Evolutionary conservation across 1,140 invertebrate genomes (phyloP).

Genomic region (Pseudomyrmex sp.): DNA sequence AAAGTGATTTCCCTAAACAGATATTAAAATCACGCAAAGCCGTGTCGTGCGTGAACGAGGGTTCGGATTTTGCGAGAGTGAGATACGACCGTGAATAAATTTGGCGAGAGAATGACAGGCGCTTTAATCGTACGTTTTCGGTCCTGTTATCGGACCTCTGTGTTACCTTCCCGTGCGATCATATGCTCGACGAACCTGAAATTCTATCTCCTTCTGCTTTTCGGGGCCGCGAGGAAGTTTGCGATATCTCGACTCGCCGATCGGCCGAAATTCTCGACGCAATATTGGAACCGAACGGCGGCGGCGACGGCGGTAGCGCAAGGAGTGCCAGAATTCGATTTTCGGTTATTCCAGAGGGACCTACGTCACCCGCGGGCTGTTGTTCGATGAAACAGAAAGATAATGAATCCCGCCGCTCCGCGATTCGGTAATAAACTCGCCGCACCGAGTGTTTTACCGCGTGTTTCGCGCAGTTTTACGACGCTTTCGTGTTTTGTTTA

Average conservation of each 20-base stretch:
- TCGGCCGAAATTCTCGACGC: slow-evolving; percentile 2
- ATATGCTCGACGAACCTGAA: slow-evolving; percentile 43
- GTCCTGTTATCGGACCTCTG: slow-evolving; percentile 1
- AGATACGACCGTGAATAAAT: slow-evolving; percentile 44
- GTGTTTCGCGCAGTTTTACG: background rate
- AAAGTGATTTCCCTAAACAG: background rate
- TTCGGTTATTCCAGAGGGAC: background rate
- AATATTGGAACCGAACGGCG: background rate
- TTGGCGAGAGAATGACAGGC: slow-evolving; percentile 24
- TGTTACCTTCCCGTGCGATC: slow-evolving; percentile 7
- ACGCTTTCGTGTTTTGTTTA: slow-evolving; percentile 13
- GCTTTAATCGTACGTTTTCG: slow-evolving; percentile 33
- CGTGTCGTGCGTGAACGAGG: background rate
- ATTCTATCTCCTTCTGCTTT: slow-evolving; percentile 42
- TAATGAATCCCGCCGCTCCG: slow-evolving; percentile 18
- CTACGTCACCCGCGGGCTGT: background rate
- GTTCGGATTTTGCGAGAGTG: background rate
- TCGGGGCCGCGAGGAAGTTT: slow-evolving; percentile 30
- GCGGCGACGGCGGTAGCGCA: too few relatives aligned
- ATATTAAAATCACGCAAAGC: slow-evolving; percentile 2
- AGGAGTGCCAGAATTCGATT: slow-evolving; percentile 19
- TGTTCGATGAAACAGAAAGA: slow-evolving; percentile 15
- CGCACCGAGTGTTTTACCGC: background rate
- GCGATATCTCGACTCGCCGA: slow-evolving; percentile 36
- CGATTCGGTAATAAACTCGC: slow-evolving; percentile 27